Conservation (phyloP, 2,888 invertebrate species). For the Rhagonycha fulva region DNA sequence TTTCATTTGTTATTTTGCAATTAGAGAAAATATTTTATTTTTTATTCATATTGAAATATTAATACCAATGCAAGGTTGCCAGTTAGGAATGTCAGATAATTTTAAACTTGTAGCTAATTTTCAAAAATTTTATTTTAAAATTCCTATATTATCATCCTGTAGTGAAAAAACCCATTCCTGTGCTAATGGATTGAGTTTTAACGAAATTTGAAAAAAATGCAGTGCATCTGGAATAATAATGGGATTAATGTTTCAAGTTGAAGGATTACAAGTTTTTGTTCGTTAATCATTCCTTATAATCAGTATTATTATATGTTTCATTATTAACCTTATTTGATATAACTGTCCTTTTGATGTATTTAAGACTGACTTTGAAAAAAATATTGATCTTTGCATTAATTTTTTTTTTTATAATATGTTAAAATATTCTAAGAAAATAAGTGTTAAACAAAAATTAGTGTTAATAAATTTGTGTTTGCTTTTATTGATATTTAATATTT, state of each 20-base stretch:
- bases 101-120: neutral
- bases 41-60: neutral
- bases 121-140: neutral
- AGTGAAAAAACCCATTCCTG: neutral
- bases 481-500: neutral
- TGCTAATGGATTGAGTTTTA: neutral
- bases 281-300: neutral
- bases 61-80: neutral
- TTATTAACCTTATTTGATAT: neutral
- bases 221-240: neutral
- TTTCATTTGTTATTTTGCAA: neutral
- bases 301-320: neutral
- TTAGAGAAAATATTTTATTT: neutral
- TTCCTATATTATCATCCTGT: neutral
- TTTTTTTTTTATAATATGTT: neutral
- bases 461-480: neutral
- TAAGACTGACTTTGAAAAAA: neutral
- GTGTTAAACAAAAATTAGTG: neutral
- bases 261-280: neutral
- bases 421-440: neutral
- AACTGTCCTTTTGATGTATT: neutral
- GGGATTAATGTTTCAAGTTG: neutral
- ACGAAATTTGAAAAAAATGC: neutral
- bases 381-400: neutral
- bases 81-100: neutral